These are phyloP conservation scores for Ciconia boyciana DNA, from an alignment of 2,113 vertebrate species.

Conservation along the genomic window DNA sequence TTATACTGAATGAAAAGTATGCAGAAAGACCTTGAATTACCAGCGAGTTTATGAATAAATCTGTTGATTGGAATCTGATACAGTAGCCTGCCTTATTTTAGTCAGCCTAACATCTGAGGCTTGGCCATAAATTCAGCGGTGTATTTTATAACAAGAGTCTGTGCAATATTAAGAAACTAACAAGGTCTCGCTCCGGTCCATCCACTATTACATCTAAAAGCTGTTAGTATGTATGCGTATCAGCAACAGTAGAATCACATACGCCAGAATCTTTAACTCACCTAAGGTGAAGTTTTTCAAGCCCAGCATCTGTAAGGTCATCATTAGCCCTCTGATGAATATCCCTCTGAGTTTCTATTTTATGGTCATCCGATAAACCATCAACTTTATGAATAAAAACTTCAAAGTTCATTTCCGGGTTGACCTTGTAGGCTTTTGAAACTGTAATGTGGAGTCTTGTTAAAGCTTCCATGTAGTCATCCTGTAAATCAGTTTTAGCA, in stretches of 20 bases:
- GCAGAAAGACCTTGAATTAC: not conserved
- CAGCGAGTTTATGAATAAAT: not conserved
- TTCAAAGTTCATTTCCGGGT: constrained; percentile 99
- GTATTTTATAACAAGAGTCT: not conserved
- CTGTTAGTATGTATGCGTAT: not conserved
- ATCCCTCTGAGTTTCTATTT: constrained; percentile 99
- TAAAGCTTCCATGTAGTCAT: constrained; percentile 98
- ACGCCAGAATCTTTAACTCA: constrained; percentile 1
- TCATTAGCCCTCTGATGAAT: constrained; percentile 99
- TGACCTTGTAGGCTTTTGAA: constrained; percentile 96
- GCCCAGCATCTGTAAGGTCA: constrained; percentile 93
- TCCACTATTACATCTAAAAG: not conserved
- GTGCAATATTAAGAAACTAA: not conserved
- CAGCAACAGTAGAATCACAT: not conserved
- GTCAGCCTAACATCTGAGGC: not conserved
- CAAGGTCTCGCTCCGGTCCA: not conserved
- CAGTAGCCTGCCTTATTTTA: not conserved
- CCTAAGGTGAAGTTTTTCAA: constrained; percentile 99
- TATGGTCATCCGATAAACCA: constrained; percentile 97
- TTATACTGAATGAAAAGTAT: not conserved
- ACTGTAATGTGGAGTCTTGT: constrained; percentile 96
- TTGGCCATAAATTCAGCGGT: not conserved
- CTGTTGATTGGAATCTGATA: not conserved
- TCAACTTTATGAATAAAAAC: constrained; percentile 99
- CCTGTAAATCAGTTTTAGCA: constrained; percentile 77